These are phyloP conservation scores for Anolis carolinensis DNA, from an alignment of 2,113 vertebrate species.

Conservation along the genomic window DNA sequence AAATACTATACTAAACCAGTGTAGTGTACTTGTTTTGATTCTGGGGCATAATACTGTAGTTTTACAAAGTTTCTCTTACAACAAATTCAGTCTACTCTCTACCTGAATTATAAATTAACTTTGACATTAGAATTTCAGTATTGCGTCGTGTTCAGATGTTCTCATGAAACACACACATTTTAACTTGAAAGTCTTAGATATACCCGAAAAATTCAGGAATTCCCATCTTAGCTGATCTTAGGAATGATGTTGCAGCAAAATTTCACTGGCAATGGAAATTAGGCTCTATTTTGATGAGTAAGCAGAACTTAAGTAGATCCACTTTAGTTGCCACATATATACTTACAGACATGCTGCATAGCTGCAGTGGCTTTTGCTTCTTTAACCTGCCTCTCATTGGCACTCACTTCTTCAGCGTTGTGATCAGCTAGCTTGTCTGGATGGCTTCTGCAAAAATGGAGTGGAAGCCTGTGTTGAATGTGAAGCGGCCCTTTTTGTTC, in stretches of 20 bases:
- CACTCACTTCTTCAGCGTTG: neutral
- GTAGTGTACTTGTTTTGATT: neutral
- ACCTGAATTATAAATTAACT: neutral
- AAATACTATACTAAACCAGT: neutral
- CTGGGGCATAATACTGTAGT: neutral
- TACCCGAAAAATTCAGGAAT: constrained; percentile 79
- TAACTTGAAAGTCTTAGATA: too few species aligned
- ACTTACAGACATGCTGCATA: neutral
- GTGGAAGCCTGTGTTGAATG: neutral
- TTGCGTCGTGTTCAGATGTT: constrained; percentile 40
- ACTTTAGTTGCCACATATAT: neutral
- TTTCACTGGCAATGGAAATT: constrained; percentile 68
- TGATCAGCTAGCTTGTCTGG: neutral
- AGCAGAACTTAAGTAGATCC: neutral
- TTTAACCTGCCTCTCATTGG: neutral
- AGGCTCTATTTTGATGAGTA: neutral
- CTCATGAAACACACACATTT: constrained; percentile 64
- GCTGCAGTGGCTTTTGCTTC: neutral
- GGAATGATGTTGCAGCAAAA: constrained; percentile 77
- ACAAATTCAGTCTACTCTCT: constrained; percentile 30
- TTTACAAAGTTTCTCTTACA: neutral
- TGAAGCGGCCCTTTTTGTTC: neutral
- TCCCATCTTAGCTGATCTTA: constrained; percentile 74
- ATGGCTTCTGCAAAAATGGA: neutral
- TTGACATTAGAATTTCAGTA: neutral